phyloP scores from a whole-genome alignment of 1,140 invertebrate genomes.

The Chionoecetes opilio region DNA sequence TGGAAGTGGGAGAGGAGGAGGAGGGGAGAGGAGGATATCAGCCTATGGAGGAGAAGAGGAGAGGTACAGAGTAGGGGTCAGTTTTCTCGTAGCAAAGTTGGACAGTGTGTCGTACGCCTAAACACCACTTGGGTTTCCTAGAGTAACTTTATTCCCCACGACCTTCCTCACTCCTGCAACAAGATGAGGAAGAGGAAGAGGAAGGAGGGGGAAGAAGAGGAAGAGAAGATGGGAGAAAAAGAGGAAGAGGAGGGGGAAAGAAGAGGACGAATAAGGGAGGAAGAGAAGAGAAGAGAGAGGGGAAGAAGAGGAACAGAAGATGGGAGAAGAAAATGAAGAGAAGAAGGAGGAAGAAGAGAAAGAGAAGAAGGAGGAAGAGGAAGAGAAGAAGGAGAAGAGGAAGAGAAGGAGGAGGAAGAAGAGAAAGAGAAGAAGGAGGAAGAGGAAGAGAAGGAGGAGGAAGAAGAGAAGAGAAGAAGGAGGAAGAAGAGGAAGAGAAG shows the following conservation, averaged over 20 bases:
- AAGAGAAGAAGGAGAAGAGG: neutral
- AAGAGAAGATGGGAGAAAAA: neutral
- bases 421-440: neutral
- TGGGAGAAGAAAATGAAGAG: neutral
- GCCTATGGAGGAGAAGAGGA: too few species aligned
- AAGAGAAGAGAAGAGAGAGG: neutral
- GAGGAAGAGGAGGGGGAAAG: neutral
- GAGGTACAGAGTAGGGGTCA: neutral
- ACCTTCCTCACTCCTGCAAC: neutral
- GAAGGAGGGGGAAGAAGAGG: neutral
- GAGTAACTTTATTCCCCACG: neutral
- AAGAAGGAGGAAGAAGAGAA: neutral
- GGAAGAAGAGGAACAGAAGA: neutral
- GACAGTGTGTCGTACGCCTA: neutral
- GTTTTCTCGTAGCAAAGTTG: conserved; percentile 8
- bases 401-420: neutral
- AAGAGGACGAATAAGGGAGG: neutral
- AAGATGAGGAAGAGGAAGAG: neutral
- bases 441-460: neutral
- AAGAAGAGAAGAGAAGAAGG: neutral
- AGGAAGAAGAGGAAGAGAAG: neutral
- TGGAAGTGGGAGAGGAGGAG: neutral
- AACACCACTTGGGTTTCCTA: neutral
- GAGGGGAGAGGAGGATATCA: neutral
- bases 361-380: neutral